Conservation (phyloP, 2,797 vertebrate genomes). For the Carcharodon carcharias region DNA sequence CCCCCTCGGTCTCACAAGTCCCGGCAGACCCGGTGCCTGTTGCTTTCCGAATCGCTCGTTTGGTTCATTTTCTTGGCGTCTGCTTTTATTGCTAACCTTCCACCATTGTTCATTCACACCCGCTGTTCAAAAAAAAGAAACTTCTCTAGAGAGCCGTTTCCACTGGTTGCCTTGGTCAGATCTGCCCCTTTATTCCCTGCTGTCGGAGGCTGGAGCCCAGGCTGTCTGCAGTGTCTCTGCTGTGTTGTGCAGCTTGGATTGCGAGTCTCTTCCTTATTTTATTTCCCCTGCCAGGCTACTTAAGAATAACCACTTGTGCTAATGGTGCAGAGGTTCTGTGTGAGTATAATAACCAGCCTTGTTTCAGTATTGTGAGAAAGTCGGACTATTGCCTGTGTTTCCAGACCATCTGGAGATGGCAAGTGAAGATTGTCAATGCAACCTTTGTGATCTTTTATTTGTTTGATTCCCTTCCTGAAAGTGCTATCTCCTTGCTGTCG, state of each 20-base stretch:
- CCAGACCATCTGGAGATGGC: not conserved
- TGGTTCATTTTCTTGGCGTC: not conserved
- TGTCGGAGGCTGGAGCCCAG: not conserved
- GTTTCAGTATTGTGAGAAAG: conserved; percentile 21
- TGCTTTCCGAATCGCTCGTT: not conserved
- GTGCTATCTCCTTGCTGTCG: not conserved
- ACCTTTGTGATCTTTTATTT: not conserved
- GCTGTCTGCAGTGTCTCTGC: not conserved
- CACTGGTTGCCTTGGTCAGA: not conserved
- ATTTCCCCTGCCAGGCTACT: not conserved
- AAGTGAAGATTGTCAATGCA: not conserved
- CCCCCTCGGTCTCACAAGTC: not conserved
- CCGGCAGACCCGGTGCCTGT: not conserved
- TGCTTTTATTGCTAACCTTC: not conserved
- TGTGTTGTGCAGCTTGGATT: not conserved
- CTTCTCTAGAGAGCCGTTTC: not conserved
- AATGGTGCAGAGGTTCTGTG: not conserved
- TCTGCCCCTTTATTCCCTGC: not conserved
- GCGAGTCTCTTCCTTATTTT: not conserved
- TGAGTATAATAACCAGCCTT: not conserved
- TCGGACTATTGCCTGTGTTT: not conserved
- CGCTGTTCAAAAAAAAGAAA: not conserved
- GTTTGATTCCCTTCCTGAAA: not conserved
- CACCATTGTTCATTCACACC: not conserved
- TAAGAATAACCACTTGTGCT: conserved; percentile 2